A percentile compares a stretch with the other conserved stretches of the same genome.
Evolutionary conservation across 2,888 invertebrate genomes (phyloP).

Genomic region (Hirudinaria manillensis): DNA sequence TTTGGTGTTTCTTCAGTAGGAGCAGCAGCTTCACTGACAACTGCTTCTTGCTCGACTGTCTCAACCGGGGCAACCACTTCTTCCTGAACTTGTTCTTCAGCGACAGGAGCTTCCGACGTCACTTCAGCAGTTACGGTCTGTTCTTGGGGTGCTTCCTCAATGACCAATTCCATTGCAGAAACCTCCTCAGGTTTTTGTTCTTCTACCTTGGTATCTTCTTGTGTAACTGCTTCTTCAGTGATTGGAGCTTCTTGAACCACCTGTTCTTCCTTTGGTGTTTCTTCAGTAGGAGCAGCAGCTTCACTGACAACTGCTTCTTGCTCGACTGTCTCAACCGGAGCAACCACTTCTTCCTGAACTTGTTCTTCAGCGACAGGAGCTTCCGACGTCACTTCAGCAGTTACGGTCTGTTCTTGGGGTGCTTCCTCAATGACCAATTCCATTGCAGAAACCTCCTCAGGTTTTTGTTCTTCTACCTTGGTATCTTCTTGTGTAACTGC

Average conservation of each 20-base stretch:
- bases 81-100: too few relatives aligned
- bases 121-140: too few relatives aligned
- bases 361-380: not conserved
- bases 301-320: not conserved
- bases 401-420: not conserved
- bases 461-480: not conserved
- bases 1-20: too few relatives aligned
- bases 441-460: slow-evolving; percentile 5
- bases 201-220: not conserved
- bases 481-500: not conserved
- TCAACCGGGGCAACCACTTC: not conserved
- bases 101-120: too few relatives aligned
- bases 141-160: too few relatives aligned
- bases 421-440: slow-evolving; percentile 6
- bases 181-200: too few relatives aligned
- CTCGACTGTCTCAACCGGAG: not conserved
- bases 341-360: not conserved
- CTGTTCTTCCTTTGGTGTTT: not conserved
- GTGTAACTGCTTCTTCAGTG: not conserved
- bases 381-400: not conserved
- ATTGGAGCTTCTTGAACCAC: not conserved
- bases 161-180: too few relatives aligned
- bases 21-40: not conserved
- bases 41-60: not conserved
- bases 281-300: not conserved